phyloP scores from a whole-genome alignment of 2,113 vertebrate genomes.

The Eurypyga helias region DNA sequence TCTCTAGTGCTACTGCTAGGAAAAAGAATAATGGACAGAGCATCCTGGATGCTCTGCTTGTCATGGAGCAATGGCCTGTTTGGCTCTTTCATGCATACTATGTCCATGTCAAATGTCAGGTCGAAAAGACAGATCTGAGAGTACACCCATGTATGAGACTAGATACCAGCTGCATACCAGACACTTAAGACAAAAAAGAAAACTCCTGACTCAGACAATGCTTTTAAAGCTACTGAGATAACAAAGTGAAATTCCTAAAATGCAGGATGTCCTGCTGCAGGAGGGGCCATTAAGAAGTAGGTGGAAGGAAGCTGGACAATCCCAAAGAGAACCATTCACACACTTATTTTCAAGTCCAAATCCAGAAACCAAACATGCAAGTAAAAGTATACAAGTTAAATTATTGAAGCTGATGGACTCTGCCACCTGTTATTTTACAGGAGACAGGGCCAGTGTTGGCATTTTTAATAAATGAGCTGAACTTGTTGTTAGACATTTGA shows the following conservation, averaged over 20 bases:
- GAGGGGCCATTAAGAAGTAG: not conserved
- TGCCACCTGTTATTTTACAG: not conserved
- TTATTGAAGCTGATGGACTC: not conserved
- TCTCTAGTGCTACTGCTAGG: not conserved
- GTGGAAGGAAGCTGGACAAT: conserved; percentile 54
- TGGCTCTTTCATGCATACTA: not conserved
- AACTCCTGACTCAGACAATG: conserved; percentile 48
- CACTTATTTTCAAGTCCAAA: conserved; percentile 8
- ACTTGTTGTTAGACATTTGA: not conserved
- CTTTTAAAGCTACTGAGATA: conserved; percentile 53
- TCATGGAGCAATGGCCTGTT: not conserved
- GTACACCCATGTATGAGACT: not conserved
- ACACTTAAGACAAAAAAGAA: conserved; percentile 20
- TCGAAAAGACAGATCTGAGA: not conserved
- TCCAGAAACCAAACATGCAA: not conserved
- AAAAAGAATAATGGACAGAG: not conserved
- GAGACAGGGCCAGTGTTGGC: not conserved
- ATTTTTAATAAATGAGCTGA: not conserved
- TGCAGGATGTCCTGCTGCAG: conserved; percentile 55
- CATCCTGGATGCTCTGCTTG: not conserved
- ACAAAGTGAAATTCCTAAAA: conserved; percentile 63
- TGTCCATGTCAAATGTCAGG: not conserved
- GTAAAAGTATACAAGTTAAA: not conserved
- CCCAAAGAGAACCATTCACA: conserved; percentile 12
- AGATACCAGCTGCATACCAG: conserved; percentile 22